These are phyloP conservation scores for Acromyrmex echinatior DNA, from an alignment of 1,140 invertebrate genomes.

Conservation along the genomic window DNA sequence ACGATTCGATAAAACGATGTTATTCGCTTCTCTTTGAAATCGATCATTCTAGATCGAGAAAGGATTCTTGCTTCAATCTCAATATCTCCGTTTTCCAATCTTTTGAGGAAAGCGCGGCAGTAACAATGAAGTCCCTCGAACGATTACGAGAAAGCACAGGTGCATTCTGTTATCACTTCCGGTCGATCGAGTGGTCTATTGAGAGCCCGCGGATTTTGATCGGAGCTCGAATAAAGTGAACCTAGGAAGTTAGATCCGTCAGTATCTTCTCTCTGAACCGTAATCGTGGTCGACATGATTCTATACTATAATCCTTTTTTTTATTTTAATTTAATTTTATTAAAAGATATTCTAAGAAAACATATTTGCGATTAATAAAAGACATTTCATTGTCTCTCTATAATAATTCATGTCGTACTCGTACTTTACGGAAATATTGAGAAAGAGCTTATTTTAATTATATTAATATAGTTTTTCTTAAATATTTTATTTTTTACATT, in stretches of 20 bases:
- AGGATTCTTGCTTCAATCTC: conserved; percentile 37
- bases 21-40: neutral
- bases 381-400: neutral
- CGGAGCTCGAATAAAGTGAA: conserved; percentile 3
- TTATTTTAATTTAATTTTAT: conserved; percentile 26
- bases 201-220: conserved; percentile 33
- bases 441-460: conserved; percentile 33
- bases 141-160: conserved; percentile 47
- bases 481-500: neutral
- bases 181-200: conserved; percentile 63
- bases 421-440: neutral
- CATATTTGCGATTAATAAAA: neutral
- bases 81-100: conserved; percentile 30
- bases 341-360: neutral
- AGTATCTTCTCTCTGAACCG: neutral
- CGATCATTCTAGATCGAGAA: neutral
- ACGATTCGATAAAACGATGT: neutral
- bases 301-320: neutral
- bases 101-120: conserved; percentile 25
- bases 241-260: neutral
- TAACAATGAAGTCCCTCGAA: conserved; percentile 49
- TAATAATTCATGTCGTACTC: neutral
- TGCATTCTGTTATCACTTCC: conserved; percentile 65
- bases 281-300: neutral
- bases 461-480: neutral